Base-by-base conservation (phyloP, 2,113 vertebrate genomes). In the Heterotis niloticus region DNA sequence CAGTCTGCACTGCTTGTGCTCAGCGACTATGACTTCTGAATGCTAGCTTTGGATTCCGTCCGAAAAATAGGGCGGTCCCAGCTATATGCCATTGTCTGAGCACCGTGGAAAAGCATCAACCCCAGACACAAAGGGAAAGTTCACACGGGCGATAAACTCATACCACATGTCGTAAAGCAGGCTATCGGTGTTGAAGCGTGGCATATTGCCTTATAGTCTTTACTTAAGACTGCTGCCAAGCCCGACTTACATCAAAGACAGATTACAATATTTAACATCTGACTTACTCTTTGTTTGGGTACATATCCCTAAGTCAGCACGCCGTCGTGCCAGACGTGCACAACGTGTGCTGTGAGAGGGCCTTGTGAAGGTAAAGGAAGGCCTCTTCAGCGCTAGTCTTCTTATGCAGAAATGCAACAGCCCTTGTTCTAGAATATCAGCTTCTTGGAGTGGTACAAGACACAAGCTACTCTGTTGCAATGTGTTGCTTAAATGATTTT, bases 131-230 rank as follows among this genome's bases (percentile, higher is more conserved):
- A 57, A 79, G 62, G 56, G 24, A 74, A 62, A 54, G 62, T 79
- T 78, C 77, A 78, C 65, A 51, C 24, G 59, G 65, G 12, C 34
- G 57, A 79, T 79, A 74, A 62, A 79, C 29, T 67, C 78, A 60
- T 54, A 51, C 78, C 78, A 54, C n/a, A 79, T 72, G 68, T 72
- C 54, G 5, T 72, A 20, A 78, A 78, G 23, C 34, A 28, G 5
- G 64, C 24, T 34, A 59, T 34, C 65, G 12, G 16, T 52, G 10
- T 24, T 56, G 17, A 59, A 68, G 76, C 76, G 20, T 23, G 23
- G 65, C 64, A 69, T 23, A 23, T 56, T 5, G 26, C 10, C 44
- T n/a, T 54, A 56, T 52, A 64, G 29, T 44, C 44, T 62, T 34
- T 57, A 26, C 29, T 16, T 24, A 11, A 10, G 23, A 18, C n/a